Conservation (phyloP, 2,888 invertebrate genomes). For the Mythimna vitellina region DNA sequence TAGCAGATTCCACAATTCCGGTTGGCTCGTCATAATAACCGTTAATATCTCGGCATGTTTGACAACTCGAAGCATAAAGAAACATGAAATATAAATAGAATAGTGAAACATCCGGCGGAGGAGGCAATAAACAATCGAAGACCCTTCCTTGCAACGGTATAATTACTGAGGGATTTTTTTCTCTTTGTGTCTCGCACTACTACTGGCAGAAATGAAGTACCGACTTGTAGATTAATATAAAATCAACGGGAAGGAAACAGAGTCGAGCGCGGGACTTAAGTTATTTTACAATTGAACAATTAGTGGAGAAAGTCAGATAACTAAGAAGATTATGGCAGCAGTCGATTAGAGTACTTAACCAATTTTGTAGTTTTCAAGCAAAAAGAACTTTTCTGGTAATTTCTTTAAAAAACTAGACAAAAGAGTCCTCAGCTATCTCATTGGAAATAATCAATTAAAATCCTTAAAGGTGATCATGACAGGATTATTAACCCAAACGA, state of each 20-base stretch:
- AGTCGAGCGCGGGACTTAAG: slow-evolving; percentile 37
- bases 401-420: background rate
- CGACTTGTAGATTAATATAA: slow-evolving; percentile 69
- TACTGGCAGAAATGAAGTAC: slow-evolving; percentile 73
- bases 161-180: slow-evolving; percentile 76
- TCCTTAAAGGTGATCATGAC: slow-evolving; percentile 4
- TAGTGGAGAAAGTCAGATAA: background rate
- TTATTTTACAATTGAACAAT: slow-evolving; percentile 37
- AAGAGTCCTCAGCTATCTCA: background rate
- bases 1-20: slow-evolving; percentile 35
- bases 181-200: slow-evolving; percentile 70
- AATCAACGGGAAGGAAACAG: slow-evolving; percentile 68
- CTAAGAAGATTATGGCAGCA: background rate
- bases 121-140: slow-evolving; percentile 86
- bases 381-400: background rate
- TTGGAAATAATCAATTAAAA: background rate
- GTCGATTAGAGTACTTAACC: background rate
- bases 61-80: slow-evolving; percentile 59
- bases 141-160: slow-evolving; percentile 80
- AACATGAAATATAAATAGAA: slow-evolving; percentile 67
- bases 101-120: slow-evolving; percentile 81
- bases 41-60: slow-evolving; percentile 53
- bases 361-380: background rate
- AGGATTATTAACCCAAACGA: slow-evolving; percentile 6
- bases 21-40: slow-evolving; percentile 51